Evolutionary conservation across 2,113 vertebrate species (phyloP), one percentile per base, ranked within the genome.

Genomic region (Hippocampus abdominalis): DNA sequence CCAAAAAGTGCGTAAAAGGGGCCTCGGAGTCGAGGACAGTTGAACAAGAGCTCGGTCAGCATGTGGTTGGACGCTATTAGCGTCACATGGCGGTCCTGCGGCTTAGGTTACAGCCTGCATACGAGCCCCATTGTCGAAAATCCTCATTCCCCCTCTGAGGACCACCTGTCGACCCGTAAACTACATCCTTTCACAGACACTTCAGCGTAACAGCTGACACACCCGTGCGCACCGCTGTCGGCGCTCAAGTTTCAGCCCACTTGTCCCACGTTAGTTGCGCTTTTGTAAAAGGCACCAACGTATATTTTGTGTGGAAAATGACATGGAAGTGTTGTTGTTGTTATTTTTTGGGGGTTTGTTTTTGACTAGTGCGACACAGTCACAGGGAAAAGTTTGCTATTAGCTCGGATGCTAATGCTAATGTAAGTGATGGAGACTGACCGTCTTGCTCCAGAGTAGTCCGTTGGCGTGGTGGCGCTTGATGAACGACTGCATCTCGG

Each of bases 381-480:
- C 48, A 49, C 8, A 18, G 16, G 4, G 18, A 49, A 49, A 21
- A 20, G 13, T 27, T 25, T 27, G 11, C 11, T 2, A 5, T 9
- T 57, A 57, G 54, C 23, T 12, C 3, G 25, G 23, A 39, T 57
- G n/a, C 23, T 70, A 39, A 36, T 39, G 63, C 20, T 15, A 25
- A 61, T 21, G 61, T 11, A 36, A 1, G 5, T 40, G 18, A 9
- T 42, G 62, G 12, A 18, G 12, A 94, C 96, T 96, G 83, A 99
- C 97, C 21, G 79, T 94, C 86, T 94, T 95, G 90, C 91, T 95
- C 97, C 97, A 99, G 62, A 89, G 89, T 64, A 98, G 94, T 62
- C 97, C 97, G 25, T 95, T 96, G 64, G 93, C 94, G 81, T 99
- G 94, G 78, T 99, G 91, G 68, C 95, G 94, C 83, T 95, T 98